Percentiles rank a stretch among this genome's conserved stretches.
These are phyloP conservation scores for Melanocharis versteri DNA, from an alignment of 2,113 vertebrate genomes.

Conservation along the genomic window DNA sequence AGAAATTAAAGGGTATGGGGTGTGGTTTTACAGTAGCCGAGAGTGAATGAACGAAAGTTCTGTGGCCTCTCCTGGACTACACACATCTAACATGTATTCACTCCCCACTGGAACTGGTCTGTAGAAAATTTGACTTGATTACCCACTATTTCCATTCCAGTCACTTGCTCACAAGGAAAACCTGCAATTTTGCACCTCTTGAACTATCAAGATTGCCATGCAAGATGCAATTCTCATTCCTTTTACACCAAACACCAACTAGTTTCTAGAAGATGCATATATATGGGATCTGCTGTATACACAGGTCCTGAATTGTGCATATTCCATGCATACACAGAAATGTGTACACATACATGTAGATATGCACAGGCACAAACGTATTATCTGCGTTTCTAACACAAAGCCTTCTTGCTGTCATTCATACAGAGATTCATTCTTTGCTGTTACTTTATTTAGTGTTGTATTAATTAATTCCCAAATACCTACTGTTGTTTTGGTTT, in stretches of 20 bases:
- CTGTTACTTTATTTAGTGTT: neutral
- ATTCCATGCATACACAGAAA: neutral
- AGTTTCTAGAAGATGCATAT: neutral
- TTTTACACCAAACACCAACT: neutral
- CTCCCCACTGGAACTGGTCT: neutral
- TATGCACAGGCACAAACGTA: neutral
- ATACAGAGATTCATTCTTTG: neutral
- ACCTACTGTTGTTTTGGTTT: constrained; percentile 22
- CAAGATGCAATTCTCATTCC: neutral
- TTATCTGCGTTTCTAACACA: neutral
- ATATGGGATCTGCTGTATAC: neutral
- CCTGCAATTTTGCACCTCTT: neutral
- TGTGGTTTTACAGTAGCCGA: neutral
- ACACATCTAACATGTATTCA: too few species aligned
- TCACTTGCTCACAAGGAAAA: neutral
- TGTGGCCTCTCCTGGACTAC: neutral
- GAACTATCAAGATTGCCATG: neutral
- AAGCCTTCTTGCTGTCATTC: neutral
- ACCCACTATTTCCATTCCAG: neutral
- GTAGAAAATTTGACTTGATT: neutral
- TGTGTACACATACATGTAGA: neutral
- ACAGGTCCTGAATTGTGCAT: neutral
- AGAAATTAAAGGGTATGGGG: neutral
- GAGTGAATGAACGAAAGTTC: neutral
- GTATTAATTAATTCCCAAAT: constrained; percentile 18